These are phyloP conservation scores for Dendroctonus valens DNA, from an alignment of 1,140 invertebrate genomes.

Conservation along the genomic window DNA sequence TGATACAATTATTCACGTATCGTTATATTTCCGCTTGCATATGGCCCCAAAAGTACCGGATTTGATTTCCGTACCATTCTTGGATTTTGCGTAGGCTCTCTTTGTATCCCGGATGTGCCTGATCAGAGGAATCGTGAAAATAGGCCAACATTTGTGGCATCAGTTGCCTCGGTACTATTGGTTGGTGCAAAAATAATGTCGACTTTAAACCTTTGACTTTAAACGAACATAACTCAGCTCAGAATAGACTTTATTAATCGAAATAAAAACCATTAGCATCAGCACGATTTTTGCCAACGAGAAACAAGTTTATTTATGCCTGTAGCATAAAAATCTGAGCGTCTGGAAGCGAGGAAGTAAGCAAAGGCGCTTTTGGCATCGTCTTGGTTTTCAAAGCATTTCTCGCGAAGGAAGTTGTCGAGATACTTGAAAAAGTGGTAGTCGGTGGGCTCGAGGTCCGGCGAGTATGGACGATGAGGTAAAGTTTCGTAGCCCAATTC, in stretches of 20 bases:
- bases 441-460: slow-evolving; percentile 21
- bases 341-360: neutral
- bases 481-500: no score
- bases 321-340: slow-evolving; percentile 2
- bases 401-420: slow-evolving; percentile 16
- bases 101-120: no score
- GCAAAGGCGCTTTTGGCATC: slow-evolving; percentile 2
- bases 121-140: no score
- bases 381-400: slow-evolving; percentile 15
- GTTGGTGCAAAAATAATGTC: neutral
- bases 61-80: no score
- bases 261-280: neutral
- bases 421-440: slow-evolving; percentile 24
- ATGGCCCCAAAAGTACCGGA: no score
- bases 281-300: slow-evolving; percentile 5
- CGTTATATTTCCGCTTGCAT: no score
- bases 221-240: no score
- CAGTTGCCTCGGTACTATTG: no score
- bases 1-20: no score
- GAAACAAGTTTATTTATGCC: slow-evolving; percentile 19
- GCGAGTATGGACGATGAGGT: slow-evolving; percentile 18
- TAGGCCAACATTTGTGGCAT: no score
- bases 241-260: slow-evolving; percentile 1
- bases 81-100: no score
- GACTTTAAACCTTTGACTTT: neutral